Base-by-base conservation (phyloP, 2,797 vertebrate genomes). In the Malurus splendens region DNA sequence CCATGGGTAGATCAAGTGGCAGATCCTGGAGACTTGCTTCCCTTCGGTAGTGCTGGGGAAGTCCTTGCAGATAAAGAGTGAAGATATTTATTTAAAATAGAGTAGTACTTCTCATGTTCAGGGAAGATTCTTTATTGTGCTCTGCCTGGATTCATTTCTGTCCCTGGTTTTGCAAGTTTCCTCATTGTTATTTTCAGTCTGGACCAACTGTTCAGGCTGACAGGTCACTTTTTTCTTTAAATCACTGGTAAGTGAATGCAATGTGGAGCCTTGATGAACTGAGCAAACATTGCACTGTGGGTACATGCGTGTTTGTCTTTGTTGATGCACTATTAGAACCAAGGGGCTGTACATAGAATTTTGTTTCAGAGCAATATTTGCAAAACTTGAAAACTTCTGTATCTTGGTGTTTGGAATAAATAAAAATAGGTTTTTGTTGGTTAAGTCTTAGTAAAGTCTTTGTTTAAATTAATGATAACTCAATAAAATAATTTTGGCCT, bases 371-470 rank as follows among this genome's bases (percentile, higher is more conserved):
- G 96, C 94, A 96, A 94, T 96, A 96, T 96, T 96, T 96, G 93
- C 96, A 92, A 96, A 96, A 97, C 96, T 96, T 90, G 93, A 95
- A 96, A 95, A 95, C 75, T 96, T 96, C 92, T 97, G 95, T 97
- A 95, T 96, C 95, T 96, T 82, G 81, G 93, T 96, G 96, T 97
- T 97, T 95, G 95, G 94, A 96, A 95, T 93, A 96, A 97, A 96
- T 97, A 97, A 83, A 82, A 97, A 96, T 94, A 96, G 94, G 91
- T 87, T 97, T 95, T 95, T 96, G 95, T 97, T 96, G 93, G 81
- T 92, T 93, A 95, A 72, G 57, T 95, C 87, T 60, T 82, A 93
- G 92, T 89, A 44, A 66, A 87, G 82, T 81, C 86, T 93, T 91
- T 94, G 80, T 86, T 92, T 93, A 52, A 50, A 6, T 90, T 72